These are phyloP conservation scores for Pogoniulus pusillus DNA, from an alignment of 2,797 vertebrate genomes.

Conservation along the genomic window DNA sequence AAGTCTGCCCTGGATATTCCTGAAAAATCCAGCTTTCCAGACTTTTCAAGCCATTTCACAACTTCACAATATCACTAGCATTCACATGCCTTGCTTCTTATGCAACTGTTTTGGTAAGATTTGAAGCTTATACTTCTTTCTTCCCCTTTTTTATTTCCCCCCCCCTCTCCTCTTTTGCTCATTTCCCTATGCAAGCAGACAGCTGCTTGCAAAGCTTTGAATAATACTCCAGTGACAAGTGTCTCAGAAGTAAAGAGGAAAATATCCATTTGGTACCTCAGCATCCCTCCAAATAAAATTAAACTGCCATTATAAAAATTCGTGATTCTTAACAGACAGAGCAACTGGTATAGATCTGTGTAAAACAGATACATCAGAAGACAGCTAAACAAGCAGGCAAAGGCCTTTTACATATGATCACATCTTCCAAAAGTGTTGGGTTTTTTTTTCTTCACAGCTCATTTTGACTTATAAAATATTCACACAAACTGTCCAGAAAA, in stretches of 20 bases:
- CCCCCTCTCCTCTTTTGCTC: background rate
- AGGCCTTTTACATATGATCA: background rate
- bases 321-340: background rate
- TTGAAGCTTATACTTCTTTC: background rate
- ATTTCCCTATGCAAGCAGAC: background rate
- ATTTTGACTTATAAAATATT: background rate
- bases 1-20: background rate
- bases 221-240: accelerated
- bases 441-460: background rate
- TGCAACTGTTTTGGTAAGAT: background rate
- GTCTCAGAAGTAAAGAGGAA: background rate
- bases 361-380: background rate
- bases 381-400: background rate
- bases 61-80: background rate
- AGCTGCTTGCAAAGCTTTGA: background rate
- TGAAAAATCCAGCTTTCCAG: background rate
- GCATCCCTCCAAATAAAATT: background rate
- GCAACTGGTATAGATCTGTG: background rate
- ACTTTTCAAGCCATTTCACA: slow-evolving; percentile 1
- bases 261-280: background rate
- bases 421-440: background rate
- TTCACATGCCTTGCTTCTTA: background rate
- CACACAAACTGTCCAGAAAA: background rate
- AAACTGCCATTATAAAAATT: background rate
- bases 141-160: background rate